Base-by-base conservation (phyloP, 2,113 vertebrate species). In the Oceanites oceanicus region DNA sequence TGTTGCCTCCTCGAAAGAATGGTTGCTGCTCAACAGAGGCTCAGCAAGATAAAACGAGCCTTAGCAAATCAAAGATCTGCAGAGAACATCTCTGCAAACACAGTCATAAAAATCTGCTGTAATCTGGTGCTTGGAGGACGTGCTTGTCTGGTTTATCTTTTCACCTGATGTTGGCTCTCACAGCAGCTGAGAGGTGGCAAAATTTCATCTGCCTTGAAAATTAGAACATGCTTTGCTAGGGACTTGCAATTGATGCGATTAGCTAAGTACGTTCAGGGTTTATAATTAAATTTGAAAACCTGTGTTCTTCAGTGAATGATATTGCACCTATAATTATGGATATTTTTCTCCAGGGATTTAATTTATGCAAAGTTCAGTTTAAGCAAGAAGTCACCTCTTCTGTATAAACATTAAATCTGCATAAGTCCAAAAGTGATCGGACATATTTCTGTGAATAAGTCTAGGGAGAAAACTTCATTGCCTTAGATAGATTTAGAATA, bases 161-260 rank as follows among this genome's bases (percentile, higher is more conserved):
- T 94, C 92, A 94, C 96, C 92, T 88, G 91, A 85, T 5, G 5
- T 59, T 86, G 84, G 72, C 91, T 96, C 87, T 90, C 80, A 45
- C 92, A 96, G 85, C 81, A 88, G 66, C 92, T 97, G 86, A 94
- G 88, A 96, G 96, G 96, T 97, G 97, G 67, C 94, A 97, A 97
- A 97, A 97, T 97, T 92, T 96, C 93, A 96, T 97, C 94, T 84
- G 62, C 91, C 94, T 87, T 95, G 97, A 97, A 97, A 98, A 98
- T 98, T 74, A 96, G 92, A 97, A 95, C 91, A 92, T 76, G 66
- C 84, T 97, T 96, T 96, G 91, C 91, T 97, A 65, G 94, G 97
- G 94, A 93, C 88, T 96, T 95, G 84, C 91, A 97, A 95, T 97
- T 96, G 96, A 98, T 98, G 91, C 6, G 59, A 96, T 98, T 97